phyloP scores from a whole-genome alignment of 2,888 invertebrate genomes.

The Adela reaumurella region DNA sequence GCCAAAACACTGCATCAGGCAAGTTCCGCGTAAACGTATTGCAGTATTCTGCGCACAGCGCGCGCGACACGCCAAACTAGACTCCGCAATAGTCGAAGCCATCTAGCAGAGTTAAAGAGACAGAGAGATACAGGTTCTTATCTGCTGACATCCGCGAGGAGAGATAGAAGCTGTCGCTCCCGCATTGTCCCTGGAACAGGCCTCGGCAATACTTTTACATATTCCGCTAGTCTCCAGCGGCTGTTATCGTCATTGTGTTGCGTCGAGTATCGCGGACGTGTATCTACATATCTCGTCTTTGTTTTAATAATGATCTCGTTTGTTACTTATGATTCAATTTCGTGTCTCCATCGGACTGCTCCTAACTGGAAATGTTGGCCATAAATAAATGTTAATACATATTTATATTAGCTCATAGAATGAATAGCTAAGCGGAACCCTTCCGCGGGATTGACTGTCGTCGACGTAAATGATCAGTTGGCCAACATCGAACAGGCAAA shows the following conservation, averaged over 20 bases:
- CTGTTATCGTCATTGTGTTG: background rate
- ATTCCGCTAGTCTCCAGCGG: background rate
- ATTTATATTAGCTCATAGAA: slow-evolving; percentile 2
- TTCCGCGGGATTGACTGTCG: too few species aligned
- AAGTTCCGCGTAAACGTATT: too few species aligned
- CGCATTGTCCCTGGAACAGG: background rate
- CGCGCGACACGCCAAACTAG: background rate
- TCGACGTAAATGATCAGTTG: too few species aligned
- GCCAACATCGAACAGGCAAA: too few species aligned
- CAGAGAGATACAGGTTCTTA: background rate
- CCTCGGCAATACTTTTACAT: background rate
- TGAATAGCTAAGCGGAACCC: too few species aligned
- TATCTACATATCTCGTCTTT: slow-evolving; percentile 6
- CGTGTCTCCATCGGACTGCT: slow-evolving; percentile 7
- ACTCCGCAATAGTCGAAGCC: background rate
- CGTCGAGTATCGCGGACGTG: background rate
- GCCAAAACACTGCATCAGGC: too few species aligned
- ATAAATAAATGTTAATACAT: slow-evolving; percentile 3
- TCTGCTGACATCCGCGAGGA: background rate
- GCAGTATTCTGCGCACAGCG: background rate
- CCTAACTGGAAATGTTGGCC: slow-evolving; percentile 1
- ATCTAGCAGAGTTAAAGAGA: background rate
- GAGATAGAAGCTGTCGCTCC: background rate
- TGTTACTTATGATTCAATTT: slow-evolving; percentile 13
- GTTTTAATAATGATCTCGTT: slow-evolving; percentile 10